A percentile compares a stretch with the other conserved stretches of the same genome.
Conservation (phyloP, 2,888 invertebrate species). For the Synergus japonicus region DNA sequence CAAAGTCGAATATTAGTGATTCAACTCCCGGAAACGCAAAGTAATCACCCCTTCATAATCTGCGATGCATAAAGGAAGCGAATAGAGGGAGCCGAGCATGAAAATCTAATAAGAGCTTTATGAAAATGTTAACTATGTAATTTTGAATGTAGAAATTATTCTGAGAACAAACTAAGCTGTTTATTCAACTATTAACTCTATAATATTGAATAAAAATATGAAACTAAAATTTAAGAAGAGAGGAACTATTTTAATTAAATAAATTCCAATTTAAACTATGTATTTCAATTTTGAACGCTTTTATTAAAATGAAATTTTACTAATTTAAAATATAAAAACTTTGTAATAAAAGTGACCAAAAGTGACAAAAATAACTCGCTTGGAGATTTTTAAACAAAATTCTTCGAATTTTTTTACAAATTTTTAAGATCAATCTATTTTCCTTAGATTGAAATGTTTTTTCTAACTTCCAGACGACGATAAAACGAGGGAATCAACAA, state of each 20-base stretch:
- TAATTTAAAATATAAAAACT: no score
- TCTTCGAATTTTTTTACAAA: not conserved
- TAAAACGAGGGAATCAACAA: no score
- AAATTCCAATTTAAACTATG: no score
- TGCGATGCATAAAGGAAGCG: slow-evolving; percentile 28
- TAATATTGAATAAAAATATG: no score
- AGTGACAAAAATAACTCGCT: no score
- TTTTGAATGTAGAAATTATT: slow-evolving; percentile 4
- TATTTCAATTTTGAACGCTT: no score
- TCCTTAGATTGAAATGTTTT: not conserved
- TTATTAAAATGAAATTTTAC: no score
- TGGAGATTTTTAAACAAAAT: no score
- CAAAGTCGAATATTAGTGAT: not conserved
- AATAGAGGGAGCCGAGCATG: slow-evolving; percentile 6
- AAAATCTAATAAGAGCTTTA: not conserved
- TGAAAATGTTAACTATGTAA: slow-evolving; percentile 14
- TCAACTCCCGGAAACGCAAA: slow-evolving; percentile 21
- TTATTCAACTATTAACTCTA: no score
- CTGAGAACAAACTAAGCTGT: not conserved
- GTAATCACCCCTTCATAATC: slow-evolving; percentile 16
- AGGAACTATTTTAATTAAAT: no score
- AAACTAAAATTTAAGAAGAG: no score
- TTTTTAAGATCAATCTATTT: not conserved
- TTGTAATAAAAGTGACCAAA: no score
- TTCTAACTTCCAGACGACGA: not conserved